Evolutionary conservation across 2,888 invertebrate species (phyloP).

Genomic region (Fragum fragum): DNA sequence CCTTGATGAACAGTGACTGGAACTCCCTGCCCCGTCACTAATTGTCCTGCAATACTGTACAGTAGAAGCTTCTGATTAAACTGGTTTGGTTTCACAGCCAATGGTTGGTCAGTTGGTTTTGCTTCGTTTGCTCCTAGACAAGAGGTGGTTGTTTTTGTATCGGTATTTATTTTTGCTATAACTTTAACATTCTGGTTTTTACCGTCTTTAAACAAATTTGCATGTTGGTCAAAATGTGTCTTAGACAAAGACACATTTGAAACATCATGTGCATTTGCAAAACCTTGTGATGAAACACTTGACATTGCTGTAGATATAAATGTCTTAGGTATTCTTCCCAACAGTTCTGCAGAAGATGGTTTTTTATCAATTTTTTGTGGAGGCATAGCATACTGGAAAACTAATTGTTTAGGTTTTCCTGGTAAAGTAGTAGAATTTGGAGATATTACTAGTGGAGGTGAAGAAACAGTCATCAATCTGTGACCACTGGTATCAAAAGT

Average conservation of each 20-base stretch:
- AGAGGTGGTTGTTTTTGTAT: not conserved
- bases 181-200: not conserved
- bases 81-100: slow-evolving; percentile 25
- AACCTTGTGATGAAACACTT: not conserved
- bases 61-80: slow-evolving; percentile 71
- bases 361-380: not conserved
- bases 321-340: not conserved
- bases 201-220: not conserved
- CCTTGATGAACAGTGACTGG: slow-evolving; percentile 80
- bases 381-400: slow-evolving; percentile 32
- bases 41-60: slow-evolving; percentile 80
- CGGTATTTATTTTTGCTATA: not conserved
- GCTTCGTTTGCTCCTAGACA: not conserved
- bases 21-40: slow-evolving; percentile 81
- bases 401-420: slow-evolving; percentile 17
- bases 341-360: not conserved
- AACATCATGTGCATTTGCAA: not conserved
- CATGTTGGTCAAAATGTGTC: not conserved
- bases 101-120: slow-evolving; percentile 2
- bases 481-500: not conserved
- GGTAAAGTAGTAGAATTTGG: not conserved
- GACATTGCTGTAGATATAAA: not conserved
- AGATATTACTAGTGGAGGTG: not conserved
- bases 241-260: not conserved
- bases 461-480: not conserved